Base-by-base conservation (phyloP, 2,797 vertebrate species). In the Hipposideros larvatus region DNA sequence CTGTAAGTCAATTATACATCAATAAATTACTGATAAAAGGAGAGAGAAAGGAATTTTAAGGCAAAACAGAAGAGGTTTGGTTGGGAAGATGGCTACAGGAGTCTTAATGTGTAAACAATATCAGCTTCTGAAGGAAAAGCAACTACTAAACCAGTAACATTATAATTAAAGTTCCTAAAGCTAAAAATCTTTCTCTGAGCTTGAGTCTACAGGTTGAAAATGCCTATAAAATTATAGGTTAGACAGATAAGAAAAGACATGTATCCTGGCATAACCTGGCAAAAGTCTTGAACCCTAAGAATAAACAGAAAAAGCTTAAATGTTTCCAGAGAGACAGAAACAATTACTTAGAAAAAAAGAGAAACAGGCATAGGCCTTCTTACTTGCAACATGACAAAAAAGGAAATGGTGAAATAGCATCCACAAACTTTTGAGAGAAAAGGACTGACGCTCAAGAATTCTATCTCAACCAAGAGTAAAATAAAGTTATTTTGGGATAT, bases 241-340 rank as follows among this genome's bases (percentile, higher is more conserved):
- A 79, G 13, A 83, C 51, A 80, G 21, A 73, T 82, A 11, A 90
- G 37, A 84, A 95, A 94, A 91, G n/a, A 80, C 41, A 79, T 14
- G 66, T 65, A 94, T 53, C 43, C 26, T 53, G 61, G 19, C 14
- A 90, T 31, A 43, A 65, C 37, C 43, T 87, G 26, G 71, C 37
- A 53, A 83, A 90, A 94, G n/a, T 63, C 28, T 53, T 41, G 18
- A 89, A 80, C 48, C 82, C 63, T 48, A 91, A 86, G 28, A 94
- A 94, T 68, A 77, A 88, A 88, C 6, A 91, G 43, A 65, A 96
- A 93, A 80, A 37, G 43, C 7, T 80, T 59, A 95, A 59, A 83
- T 59, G 37, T 28, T 43, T 85, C 65, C 71, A 94, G 26, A 94
- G 83, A 85, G 93, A 82, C 51, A 74, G 34, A 79, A 84, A 3